Base-by-base conservation (phyloP, 2,888 invertebrate species). In the Euclidia mi region DNA sequence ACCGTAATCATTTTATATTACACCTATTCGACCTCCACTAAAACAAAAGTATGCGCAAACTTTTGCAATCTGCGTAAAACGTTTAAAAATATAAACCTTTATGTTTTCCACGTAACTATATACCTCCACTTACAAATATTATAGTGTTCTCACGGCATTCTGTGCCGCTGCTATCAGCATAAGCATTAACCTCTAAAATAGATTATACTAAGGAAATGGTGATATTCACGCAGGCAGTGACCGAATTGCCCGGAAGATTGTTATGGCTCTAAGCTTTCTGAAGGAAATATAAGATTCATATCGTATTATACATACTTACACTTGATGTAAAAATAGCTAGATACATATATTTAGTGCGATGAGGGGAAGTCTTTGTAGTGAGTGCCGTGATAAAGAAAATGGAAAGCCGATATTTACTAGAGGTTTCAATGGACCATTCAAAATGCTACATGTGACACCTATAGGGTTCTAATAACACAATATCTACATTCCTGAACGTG, bases 181-280 rank as follows among this genome's bases (percentile, higher is more conserved):
- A 58, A 61, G 66, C 78, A 78, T 81, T 81, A 82, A 81, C 79
- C 77, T 66, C 71, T 77, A 66, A 78, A 79, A 79, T 70, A 79
- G 79, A 80, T 82, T 78, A 76, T 71, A 67, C 58, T 65, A 64
- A 81, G 76, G 76, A 78, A 81, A 81, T 77, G 78, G 71, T 62
- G 74, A 73, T 65, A 67, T 66, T 62, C 67, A 70, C 64, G 71
- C 62, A 70, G 67, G 38, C 67, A 59, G 69, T 56, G 70, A 75
- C 65, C 56, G 73, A 72, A 71, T 79, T 76, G 71, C 28, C 69
- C 71, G 74, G 71, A 69, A 78, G 63, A 71, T 62, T 71, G 64
- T 74, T 75, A 78, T 65, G 48, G 46, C 61, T 56, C 48, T 73
- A 69, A 76, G 56, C 71, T 77, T 65, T 71, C 65, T 63, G 64